Evolutionary conservation across 2,888 invertebrate genomes (phyloP), one percentile per base, ranked within the genome.

Genomic region (Tenthredo livida): DNA sequence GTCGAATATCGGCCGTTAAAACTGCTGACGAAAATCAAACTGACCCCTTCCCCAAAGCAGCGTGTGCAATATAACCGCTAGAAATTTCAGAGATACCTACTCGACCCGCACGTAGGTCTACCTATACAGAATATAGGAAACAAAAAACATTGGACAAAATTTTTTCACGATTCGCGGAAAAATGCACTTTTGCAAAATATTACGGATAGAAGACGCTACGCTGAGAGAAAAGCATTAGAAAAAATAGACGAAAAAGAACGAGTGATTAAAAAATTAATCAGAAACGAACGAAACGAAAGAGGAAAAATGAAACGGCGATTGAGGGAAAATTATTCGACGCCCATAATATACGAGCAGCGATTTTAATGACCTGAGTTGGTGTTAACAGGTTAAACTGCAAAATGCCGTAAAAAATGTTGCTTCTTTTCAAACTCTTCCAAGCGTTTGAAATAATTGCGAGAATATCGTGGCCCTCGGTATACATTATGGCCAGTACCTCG

Each of bases 1-100:
- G 25, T 61, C 73, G 21, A 84, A 84, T 72, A 65, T 43, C 40
- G 17, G 50, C 50, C 17, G 47, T 47, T 43, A 25, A 61, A 80
- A 80, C 7, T 80, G 80, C 80, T 80, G 80, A 80, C 80, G 25
- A 29, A 43, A 80, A 65, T 80, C 80, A 65, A 80, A 80, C 80
- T 80, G 65, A 61, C 65, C 80, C 10, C 4, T 47, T 47, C n/a
- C 61, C 40, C 0, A 21, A 21, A 37, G 58, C 78, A 47, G 25
- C 25, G 75, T 75, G 25, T 25, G 77, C 77, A 77, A 29, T 58
- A 40, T 2, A 15, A 17, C 12, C 12, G 47, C 9, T 54, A 29
- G 54, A 29, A 77, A 25, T 15, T 72, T 72, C 17, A n/a, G 9
- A 72, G 40, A 15, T n/a, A 72, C n/a, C n/a, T n/a, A 72, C n/a